Evolutionary conservation across 2,888 invertebrate genomes (phyloP), one percentile per base, ranked within the genome.

Genomic region (Koerneria pararmatus): DNA sequence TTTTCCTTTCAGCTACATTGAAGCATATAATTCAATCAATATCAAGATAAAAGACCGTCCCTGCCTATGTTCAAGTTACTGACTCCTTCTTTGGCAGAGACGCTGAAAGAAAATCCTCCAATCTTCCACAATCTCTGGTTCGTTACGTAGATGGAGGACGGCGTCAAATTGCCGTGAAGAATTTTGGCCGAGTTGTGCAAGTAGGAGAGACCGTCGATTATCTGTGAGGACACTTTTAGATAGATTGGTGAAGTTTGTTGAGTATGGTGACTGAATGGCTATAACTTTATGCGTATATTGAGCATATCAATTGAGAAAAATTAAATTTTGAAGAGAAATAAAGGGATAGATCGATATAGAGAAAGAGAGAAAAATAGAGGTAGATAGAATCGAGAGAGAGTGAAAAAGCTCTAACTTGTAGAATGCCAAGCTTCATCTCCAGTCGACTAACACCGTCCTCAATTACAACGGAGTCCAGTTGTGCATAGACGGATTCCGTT

Each of bases 91-190:
- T 78, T 80, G 41, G 77, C 77, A 5, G 73, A 69, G 19, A 80
- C 78, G 6, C 79, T 93, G 75, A 95, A 95, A 84, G 95, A 94
- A 72, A 97, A 88, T 32, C 95, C 95, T 59, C 91, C 91, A 69
- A 97, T 88, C 85, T 97, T 97, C 97, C 97, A 97, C 51, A 92
- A 91, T 73, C 95, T 93, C 67, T 90, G 89, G 84, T 91, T 92
- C 62, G 93, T 93, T 73, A 97, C 90, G 77, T 95, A 88, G 78
- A 97, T 90, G 77, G 91, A 91, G 76, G 90, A 90, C 1, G 95
- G 95, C 84, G 92, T 94, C 54, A 97, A 89, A 86, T 97, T 5
- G 48, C 93, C 89, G 85, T 97, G 97, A 73, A 95, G 88, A 80
- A 91, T 89, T 85, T 90, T 90, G 75, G 90, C 89, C 46, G 90